A percentile compares a stretch with the other conserved stretches of the same genome.
These are phyloP conservation scores for Anguilla marmorata DNA, from an alignment of 2,797 vertebrate genomes.

Conservation along the genomic window DNA sequence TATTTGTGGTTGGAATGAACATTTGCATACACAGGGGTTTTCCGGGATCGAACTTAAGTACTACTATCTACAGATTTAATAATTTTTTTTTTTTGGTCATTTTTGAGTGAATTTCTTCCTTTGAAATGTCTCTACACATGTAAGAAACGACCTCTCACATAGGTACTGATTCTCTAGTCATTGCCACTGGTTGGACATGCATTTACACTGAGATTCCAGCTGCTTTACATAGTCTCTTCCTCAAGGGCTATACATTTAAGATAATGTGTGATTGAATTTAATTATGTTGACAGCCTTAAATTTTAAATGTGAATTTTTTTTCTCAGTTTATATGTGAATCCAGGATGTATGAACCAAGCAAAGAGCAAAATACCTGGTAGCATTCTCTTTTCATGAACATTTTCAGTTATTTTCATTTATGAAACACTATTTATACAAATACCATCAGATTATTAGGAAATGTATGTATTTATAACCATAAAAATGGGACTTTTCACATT, in stretches of 20 bases:
- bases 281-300: constrained; percentile 62
- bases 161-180: constrained; percentile 32
- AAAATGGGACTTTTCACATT: constrained; percentile 38
- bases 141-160: background rate
- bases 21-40: background rate
- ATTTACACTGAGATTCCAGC: constrained; percentile 55
- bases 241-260: constrained; percentile 71
- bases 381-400: constrained; percentile 30
- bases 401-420: constrained; percentile 31
- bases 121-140: background rate
- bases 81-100: background rate
- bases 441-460: constrained; percentile 49
- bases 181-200: constrained; percentile 59
- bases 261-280: constrained; percentile 72
- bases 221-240: constrained; percentile 76
- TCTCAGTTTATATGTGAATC: constrained; percentile 47
- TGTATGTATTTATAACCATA: constrained; percentile 43
- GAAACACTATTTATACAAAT: constrained; percentile 32
- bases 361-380: constrained; percentile 45
- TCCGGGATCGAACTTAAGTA: background rate
- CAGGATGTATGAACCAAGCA: constrained; percentile 57
- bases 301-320: constrained; percentile 62
- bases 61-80: background rate
- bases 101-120: background rate
- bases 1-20: background rate